Base-by-base conservation (phyloP, 2,888 invertebrate genomes). In the Syrphus vitripennis region DNA sequence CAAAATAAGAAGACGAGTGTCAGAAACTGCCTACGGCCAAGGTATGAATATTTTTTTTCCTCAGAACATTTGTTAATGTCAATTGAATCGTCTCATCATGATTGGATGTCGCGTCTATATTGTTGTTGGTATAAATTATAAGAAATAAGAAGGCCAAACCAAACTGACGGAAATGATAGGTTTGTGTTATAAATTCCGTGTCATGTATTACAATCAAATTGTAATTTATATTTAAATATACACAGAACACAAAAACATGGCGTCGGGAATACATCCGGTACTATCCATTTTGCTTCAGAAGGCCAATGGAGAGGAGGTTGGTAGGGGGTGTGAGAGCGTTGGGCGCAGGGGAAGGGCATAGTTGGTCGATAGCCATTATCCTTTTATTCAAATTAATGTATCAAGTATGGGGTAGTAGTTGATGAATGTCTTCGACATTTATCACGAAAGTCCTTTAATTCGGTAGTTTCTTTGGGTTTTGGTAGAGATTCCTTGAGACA, bases 161-260 rank as follows among this genome's bases (percentile, higher is more conserved):
- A 31, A 67, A 16, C 29, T 67, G 53, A 65, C 63, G 55, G 75
- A 70, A 69, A 83, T 72, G 69, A 83, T 84, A 67, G 61, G 76
- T 72, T 59, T 81, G 21, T 19, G 61, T 72, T 81, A 72, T 72
- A 77, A 72, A 84, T 81, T 76, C 76, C 53, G 67, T 50, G 72
- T 55, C 76, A 84, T 84, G 84, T 69, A 80, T 81, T 84, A 84
- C 76, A 84, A 81, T 84, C 80, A 84, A 84, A 84, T 72, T 72
- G 76, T 84, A 84, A 84, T 84, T 84, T 84, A 71, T 57, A 59
- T 59, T 59, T 59, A 59, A 81, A 84, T 81, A 84, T 37, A 40
- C 48, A 75, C 29, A 31, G 29, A 34, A 34, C 10, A 31, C 57
- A 34, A 80, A 67, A 57, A 67, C 65, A 81, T 67, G 71, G 57